A percentile compares a stretch with the other conserved stretches of the same genome.
These are phyloP conservation scores for Hirundichthys speculiger DNA, from an alignment of 2,113 vertebrate genomes.

Conservation along the genomic window DNA sequence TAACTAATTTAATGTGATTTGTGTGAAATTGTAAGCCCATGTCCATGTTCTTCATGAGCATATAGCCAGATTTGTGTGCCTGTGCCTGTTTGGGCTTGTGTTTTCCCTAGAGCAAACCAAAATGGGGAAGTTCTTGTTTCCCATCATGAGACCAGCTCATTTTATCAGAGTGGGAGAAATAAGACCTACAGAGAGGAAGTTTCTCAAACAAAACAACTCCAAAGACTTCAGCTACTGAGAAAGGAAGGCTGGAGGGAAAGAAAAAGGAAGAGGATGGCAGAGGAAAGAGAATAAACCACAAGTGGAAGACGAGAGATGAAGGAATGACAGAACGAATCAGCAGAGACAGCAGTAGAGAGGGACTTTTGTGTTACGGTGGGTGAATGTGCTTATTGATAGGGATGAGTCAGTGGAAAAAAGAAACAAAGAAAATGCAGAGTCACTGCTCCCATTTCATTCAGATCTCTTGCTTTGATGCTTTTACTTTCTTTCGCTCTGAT, in stretches of 20 bases:
- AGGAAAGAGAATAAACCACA: neutral
- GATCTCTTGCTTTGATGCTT: conserved; percentile 19
- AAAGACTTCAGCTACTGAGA: conserved; percentile 46
- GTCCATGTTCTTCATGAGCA: neutral
- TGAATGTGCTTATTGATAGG: conserved; percentile 53
- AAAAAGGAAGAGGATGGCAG: conserved; percentile 6
- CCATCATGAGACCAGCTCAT: conserved; percentile 64
- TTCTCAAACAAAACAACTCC: conserved; percentile 33
- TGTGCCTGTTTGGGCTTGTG: conserved; percentile 5
- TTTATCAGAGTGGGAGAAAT: conserved; percentile 37
- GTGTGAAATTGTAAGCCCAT: neutral
- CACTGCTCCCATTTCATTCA: conserved; percentile 50
- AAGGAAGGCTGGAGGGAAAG: conserved; percentile 4
- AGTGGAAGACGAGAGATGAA: neutral
- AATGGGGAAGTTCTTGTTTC: conserved; percentile 61
- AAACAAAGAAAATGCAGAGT: conserved; percentile 76
- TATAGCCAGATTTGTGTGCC: neutral
- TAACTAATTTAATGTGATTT: neutral
- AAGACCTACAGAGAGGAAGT: conserved; percentile 52
- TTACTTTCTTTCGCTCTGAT: neutral
- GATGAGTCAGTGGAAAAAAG: conserved; percentile 68
- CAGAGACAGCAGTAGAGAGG: conserved; percentile 1
- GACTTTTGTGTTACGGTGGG: conserved; percentile 29
- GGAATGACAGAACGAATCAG: neutral
- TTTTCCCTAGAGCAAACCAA: conserved; percentile 22